Evolutionary conservation across 1,140 invertebrate genomes (phyloP), one percentile per base, ranked within the genome.

Genomic region (Zaprionus ghesquierei): DNA sequence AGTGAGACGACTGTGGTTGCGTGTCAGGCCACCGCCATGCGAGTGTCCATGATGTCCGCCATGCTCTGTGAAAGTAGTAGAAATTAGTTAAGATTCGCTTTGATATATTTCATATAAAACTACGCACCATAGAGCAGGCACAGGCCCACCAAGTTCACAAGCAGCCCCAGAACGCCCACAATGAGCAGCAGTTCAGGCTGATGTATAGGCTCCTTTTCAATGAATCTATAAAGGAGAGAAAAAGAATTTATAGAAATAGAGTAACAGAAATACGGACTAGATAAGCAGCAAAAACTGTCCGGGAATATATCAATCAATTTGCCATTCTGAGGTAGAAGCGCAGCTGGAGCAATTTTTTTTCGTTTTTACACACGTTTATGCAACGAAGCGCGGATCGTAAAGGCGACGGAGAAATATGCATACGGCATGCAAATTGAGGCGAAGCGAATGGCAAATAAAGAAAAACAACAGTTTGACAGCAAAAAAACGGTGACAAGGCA

Each of bases 111-210:
- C 15, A 12, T 4, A n/a, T 0, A 1, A n/a, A 2, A 6, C 23
- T 63, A 62, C 59, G 31, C 92, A 97, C 96, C 95, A 92, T 97
- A 96, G 81, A 98, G 97, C 50, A 98, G 92, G 75, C 95, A 95
- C 41, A 98, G 92, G 61, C 97, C 97, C 72, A 98, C 94, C 23
- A 97, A 81, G 91, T 98, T 98, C 4, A 98, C 95, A 49, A 97
- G 75, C 31, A 98, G 93, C 13, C 97, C 97, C 23, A 97, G 89
- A 2, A 93, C 94, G 8, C 97, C 97, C 1, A 98, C 97, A 60
- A 94, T 94, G 0, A 97, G 94, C 35, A 98, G 93, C 8, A 97
- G 91, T 79, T 95, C 89, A 2, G 97, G 94, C 79, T 97, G 94
- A 66, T 97, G 96, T 75, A 99, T 98, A 22, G 93, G 93, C 92